Evolutionary conservation across 2,113 vertebrate genomes (phyloP).

Genomic region (Tragelaphus imberbis): DNA sequence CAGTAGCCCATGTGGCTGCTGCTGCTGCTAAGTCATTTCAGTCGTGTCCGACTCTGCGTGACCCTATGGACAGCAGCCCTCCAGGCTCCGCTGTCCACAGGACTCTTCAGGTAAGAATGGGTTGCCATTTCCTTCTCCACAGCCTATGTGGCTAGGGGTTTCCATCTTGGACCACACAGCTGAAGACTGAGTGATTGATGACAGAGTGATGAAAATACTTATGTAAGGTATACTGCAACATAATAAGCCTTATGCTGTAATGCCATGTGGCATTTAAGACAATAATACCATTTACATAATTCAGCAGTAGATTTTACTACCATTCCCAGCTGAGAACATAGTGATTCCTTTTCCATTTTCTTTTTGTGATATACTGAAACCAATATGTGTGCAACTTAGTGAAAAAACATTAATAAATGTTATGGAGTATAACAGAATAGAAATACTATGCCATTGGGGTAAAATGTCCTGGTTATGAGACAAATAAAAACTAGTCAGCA

Average conservation of each 20-base stretch:
- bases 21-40: not conserved
- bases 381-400: not conserved
- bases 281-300: not conserved
- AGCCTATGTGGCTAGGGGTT: not conserved
- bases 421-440: not conserved
- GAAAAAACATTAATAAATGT: not conserved
- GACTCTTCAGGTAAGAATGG: not conserved
- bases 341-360: not conserved
- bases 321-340: not conserved
- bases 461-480: not conserved
- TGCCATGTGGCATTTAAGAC: not conserved
- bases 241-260: not conserved
- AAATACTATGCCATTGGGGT: not conserved
- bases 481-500: not conserved
- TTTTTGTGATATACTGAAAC: not conserved
- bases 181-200: not conserved
- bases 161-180: not conserved
- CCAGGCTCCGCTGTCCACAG: not conserved
- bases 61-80: not conserved
- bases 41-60: rapidly evolving
- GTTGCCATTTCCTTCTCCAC: not conserved
- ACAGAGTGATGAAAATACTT: not conserved
- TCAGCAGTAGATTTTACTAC: not conserved
- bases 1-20: not conserved
- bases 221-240: not conserved